Evolutionary conservation across 2,113 vertebrate genomes (phyloP), one percentile per base, ranked within the genome.

Genomic region (Blennius ocellaris): DNA sequence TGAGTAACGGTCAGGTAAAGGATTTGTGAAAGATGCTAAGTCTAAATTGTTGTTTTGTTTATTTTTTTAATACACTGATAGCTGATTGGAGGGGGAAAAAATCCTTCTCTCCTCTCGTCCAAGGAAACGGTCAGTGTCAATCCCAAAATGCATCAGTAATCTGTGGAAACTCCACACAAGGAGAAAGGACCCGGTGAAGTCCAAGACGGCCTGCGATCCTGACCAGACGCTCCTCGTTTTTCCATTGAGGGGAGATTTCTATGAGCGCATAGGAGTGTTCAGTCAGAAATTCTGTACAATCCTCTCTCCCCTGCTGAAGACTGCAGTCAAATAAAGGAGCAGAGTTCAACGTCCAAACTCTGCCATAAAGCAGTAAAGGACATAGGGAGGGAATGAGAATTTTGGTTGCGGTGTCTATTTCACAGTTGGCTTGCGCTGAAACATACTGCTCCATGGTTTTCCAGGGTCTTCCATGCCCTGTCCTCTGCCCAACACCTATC

Each of bases 221-320:
- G 69, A 70, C 78, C 56, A 37, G 56, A 49, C 52, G 60, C 50
- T 75, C 62, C 52, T 12, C 49, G 56, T 78, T 85, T 61, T 61
- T 55, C 67, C 57, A 38, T 67, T 43, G 36, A 65, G 40, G 43
- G 21, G 74, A 65, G 71, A 30, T 69, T 59, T 56, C 58, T 36
- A 55, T 68, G 43, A 78, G 53, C 44, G 30, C 63, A 48, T 60
- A 39, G 43, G 77, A 69, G 75, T 79, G 64, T 53, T 30, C 68
- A 37, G 76, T 88, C 58, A 41, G 66, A 84, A 84, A 84, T 84
- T 87, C 81, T 90, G 87, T 89, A 92, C 89, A 89, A 63, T 69
- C 83, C 45, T 15, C 39, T 39, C 58, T 58, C 65, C 49, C 44
- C 48, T 64, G 21, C 4, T 78, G 51, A 63, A 77, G 21, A 58